A percentile compares a stretch with the other conserved stretches of the same genome.
Conservation (phyloP, 2,113 vertebrate species). For the Glaucomys volans region DNA sequence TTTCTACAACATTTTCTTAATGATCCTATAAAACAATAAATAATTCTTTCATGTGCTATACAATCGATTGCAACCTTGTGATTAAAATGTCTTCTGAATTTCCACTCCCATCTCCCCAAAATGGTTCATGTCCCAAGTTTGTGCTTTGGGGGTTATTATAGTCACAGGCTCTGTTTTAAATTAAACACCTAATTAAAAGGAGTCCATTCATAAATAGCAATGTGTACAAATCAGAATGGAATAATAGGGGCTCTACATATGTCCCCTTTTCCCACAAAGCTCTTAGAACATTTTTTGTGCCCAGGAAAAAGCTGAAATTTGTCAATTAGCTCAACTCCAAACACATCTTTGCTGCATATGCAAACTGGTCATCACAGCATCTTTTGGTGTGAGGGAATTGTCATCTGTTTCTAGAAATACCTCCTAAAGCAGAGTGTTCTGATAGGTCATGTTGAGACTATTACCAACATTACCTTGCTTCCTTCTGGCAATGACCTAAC, state of each 20-base stretch:
- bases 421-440: background rate
- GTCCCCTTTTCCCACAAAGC: background rate
- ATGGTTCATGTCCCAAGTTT: constrained; percentile 49
- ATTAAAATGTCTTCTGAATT: constrained; percentile 43
- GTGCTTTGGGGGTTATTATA: constrained; percentile 52
- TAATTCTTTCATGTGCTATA: constrained; percentile 54
- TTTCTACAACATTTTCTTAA: constrained; percentile 63
- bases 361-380: background rate
- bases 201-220: constrained; percentile 64
- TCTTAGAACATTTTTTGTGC: constrained; percentile 50
- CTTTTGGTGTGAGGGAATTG: constrained; percentile 49
- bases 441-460: background rate
- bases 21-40: constrained; percentile 57
- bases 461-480: background rate
- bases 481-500: constrained; percentile 56
- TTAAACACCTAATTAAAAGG: constrained; percentile 71
- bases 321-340: constrained; percentile 63
- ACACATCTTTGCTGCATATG: constrained; percentile 51
- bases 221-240: constrained; percentile 47
- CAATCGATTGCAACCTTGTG: constrained; percentile 21
- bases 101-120: background rate
- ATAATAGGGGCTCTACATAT: background rate
- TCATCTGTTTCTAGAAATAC: background rate
- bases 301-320: constrained; percentile 56
- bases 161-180: constrained; percentile 63